phyloP scores from a whole-genome alignment of 1,140 invertebrate species.

The Drosophila takahashii region DNA sequence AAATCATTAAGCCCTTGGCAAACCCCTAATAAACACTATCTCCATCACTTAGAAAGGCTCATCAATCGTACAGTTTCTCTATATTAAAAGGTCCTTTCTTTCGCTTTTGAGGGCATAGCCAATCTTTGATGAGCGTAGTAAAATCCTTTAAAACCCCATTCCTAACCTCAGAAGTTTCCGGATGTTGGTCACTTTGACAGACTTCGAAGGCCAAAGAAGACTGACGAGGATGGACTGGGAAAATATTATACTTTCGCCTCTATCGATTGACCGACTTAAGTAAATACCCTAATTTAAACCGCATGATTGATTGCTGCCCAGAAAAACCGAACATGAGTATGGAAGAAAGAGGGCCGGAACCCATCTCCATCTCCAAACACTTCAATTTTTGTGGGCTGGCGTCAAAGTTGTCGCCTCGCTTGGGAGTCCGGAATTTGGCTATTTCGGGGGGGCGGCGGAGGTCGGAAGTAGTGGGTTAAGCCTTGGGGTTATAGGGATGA shows the following conservation, averaged over 20 bases:
- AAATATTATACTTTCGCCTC: constrained; percentile 46
- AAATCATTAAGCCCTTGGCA: too few species aligned
- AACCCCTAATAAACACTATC: background rate
- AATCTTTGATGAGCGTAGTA: constrained; percentile 37
- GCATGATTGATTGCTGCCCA: constrained; percentile 77
- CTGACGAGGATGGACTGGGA: constrained; percentile 11
- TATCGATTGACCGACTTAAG: constrained; percentile 71
- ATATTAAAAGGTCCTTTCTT: background rate
- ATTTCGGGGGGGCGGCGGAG: constrained; percentile 1
- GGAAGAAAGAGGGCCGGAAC: constrained; percentile 47
- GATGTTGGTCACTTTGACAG: constrained; percentile 32
- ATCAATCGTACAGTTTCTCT: constrained; percentile 19
- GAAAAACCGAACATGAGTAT: constrained; percentile 3
- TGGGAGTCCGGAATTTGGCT: constrained; percentile 32
- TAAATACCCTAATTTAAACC: constrained; percentile 84
- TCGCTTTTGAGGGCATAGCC: constrained; percentile 7
- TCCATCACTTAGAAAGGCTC: background rate
- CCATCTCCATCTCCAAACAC: constrained; percentile 17
- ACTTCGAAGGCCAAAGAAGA: background rate
- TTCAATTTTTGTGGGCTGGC: constrained; percentile 25
- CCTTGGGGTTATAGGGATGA: constrained; percentile 27
- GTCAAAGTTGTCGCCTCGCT: constrained; percentile 71
- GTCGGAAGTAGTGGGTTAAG: constrained; percentile 24
- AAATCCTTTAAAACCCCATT: constrained; percentile 50
- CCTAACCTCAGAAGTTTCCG: constrained; percentile 27